Evolutionary conservation across 1,140 invertebrate genomes (phyloP).

Genomic region (Drosophila navojoa): DNA sequence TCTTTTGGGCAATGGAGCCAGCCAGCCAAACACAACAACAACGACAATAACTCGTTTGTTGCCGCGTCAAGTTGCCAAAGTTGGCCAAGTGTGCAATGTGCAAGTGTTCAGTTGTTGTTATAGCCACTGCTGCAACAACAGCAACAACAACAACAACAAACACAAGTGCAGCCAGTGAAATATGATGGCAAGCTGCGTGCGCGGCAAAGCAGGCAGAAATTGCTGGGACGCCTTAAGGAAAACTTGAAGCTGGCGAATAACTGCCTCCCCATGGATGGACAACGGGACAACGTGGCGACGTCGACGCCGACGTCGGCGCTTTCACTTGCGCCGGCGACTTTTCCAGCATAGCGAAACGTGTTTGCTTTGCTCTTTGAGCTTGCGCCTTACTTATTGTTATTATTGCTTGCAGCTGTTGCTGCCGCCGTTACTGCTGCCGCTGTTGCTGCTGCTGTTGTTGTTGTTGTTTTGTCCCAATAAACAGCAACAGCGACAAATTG

Average conservation of each 20-base stretch:
- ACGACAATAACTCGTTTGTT: constrained; percentile 66
- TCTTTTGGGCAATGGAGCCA: constrained; percentile 46
- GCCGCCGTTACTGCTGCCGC: constrained; percentile 10
- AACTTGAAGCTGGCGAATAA: constrained; percentile 33
- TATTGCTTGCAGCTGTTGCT: constrained; percentile 32
- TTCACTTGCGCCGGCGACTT: constrained; percentile 53
- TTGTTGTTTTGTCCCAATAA: constrained; percentile 49
- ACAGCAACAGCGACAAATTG: constrained; percentile 30
- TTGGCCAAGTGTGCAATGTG: constrained; percentile 79
- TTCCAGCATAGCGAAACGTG: constrained; percentile 44
- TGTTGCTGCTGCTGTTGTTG: constrained; percentile 13
- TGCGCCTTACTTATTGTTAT: constrained; percentile 16
- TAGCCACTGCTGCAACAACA: constrained; percentile 46
- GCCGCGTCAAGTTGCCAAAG: constrained; percentile 75
- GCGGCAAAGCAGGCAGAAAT: neutral
- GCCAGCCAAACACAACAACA: constrained; percentile 18
- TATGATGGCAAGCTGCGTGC: constrained; percentile 65
- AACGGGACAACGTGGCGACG: constrained; percentile 12
- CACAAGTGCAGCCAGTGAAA: constrained; percentile 76
- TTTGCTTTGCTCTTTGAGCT: constrained; percentile 54
- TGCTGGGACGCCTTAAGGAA: constrained; percentile 46
- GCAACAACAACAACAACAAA: constrained; percentile 31
- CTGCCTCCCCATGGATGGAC: constrained; percentile 36
- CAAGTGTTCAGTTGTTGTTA: constrained; percentile 77
- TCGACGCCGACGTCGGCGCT: constrained; percentile 17